Evolutionary conservation across 2,888 invertebrate species (phyloP).

Genomic region (Lasioglossum malachurum): DNA sequence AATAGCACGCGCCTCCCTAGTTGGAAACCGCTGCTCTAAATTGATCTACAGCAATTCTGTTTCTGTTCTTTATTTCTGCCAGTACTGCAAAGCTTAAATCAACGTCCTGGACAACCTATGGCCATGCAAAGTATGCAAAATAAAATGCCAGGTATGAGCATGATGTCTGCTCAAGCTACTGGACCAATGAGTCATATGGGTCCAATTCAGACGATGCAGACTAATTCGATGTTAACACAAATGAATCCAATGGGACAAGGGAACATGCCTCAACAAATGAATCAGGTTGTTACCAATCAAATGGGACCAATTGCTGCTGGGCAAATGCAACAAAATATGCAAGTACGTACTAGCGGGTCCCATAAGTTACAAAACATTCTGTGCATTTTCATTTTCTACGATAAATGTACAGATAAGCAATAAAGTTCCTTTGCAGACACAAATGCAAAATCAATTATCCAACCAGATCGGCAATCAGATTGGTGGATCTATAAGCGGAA

Average conservation of each 20-base stretch:
- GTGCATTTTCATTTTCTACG: neutral
- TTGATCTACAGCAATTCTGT: neutral
- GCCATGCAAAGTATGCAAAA: slow-evolving; percentile 87
- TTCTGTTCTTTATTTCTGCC: slow-evolving; percentile 11
- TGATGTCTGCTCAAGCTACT: slow-evolving; percentile 85
- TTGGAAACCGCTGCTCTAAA: too few relatives aligned
- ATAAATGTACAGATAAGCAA: slow-evolving; percentile 1
- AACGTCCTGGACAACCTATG: slow-evolving; percentile 87
- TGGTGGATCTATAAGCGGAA: slow-evolving; percentile 78
- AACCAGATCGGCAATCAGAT: slow-evolving; percentile 83
- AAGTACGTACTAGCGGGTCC: slow-evolving; percentile 66
- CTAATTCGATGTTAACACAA: slow-evolving; percentile 85
- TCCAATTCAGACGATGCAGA: slow-evolving; percentile 85
- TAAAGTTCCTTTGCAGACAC: slow-evolving; percentile 71
- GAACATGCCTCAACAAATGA: slow-evolving; percentile 83
- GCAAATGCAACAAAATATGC: slow-evolving; percentile 82
- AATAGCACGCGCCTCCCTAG: too few relatives aligned
- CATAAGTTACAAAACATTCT: neutral
- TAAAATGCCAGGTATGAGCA: slow-evolving; percentile 85
- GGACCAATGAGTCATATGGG: slow-evolving; percentile 85
- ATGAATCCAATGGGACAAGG: slow-evolving; percentile 83
- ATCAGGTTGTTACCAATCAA: slow-evolving; percentile 80
- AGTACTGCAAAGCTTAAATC: slow-evolving; percentile 91
- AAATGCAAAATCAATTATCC: slow-evolving; percentile 81
- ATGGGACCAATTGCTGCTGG: slow-evolving; percentile 79